Percentiles rank a stretch among this genome's conserved stretches.
These are phyloP conservation scores for Aphaenogaster rudis DNA, from an alignment of 1,140 invertebrate species.

Conservation along the genomic window DNA sequence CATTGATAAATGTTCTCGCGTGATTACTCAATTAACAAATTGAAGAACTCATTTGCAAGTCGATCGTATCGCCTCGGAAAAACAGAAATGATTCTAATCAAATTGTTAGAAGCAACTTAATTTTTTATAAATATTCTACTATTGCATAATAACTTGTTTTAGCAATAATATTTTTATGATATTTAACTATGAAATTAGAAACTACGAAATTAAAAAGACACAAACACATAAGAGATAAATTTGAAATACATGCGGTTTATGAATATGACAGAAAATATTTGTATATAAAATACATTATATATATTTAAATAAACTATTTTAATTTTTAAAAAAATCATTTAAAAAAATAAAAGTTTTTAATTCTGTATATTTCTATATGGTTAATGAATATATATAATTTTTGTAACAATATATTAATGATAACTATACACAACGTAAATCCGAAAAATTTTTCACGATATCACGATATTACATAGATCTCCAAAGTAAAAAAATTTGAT, in stretches of 20 bases:
- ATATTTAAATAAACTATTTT: background rate
- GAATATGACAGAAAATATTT: background rate
- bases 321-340: background rate
- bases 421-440: background rate
- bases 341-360: background rate
- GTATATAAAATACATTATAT: background rate
- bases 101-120: background rate
- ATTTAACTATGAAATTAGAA: background rate
- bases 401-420: background rate
- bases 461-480: background rate
- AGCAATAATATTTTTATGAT: background rate
- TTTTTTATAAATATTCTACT: background rate
- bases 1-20: background rate
- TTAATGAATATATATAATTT: background rate
- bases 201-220: background rate
- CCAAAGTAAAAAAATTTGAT: background rate
- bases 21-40: conserved; percentile 41
- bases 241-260: background rate
- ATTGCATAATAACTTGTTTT: background rate
- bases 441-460: background rate
- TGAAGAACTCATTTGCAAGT: background rate
- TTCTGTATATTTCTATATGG: no score
- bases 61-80: background rate
- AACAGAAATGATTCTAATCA: background rate
- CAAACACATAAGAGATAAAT: background rate